Base-by-base conservation (phyloP, 2,113 vertebrate genomes). In the Stegastes partitus region DNA sequence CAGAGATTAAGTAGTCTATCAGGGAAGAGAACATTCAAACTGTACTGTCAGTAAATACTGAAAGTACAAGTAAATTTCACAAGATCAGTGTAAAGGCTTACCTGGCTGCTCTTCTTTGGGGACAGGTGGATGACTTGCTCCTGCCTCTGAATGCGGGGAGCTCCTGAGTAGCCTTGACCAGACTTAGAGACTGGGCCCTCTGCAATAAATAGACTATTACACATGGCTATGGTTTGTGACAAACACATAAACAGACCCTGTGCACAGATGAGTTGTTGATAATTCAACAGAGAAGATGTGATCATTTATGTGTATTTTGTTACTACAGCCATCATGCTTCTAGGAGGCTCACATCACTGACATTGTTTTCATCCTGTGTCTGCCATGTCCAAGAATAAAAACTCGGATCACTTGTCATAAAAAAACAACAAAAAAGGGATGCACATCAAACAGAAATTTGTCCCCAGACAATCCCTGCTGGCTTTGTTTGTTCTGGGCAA, bases 121-220 rank as follows among this genome's bases (percentile, higher is more conserved):
- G 98, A 99, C 70, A 98, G 87, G 68, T 99, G 97, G 74, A 98
- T 97, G 83, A 99, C 97, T 0, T 98, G 97, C 90, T 99, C 98
- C 86, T 99, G 98, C 64, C 98, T 96, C 94, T 98, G 97, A 83
- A 99, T 92, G 84, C 98, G 97, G 1, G 94, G 95, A 79, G 96
- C 97, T 21, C 96, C 96, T 3, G 98, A 97, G 93, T 98, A 99
- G 75, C 96, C 93, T 0, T 96, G 96, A 83, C 97, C 93, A 2
- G 98, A 96, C 83, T 99, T 99, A 1, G 96, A 95, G 42, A 83
- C 83, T 3, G 90, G 89, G 0, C 85, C 58, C 54, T 93, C 92
- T 93, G 87, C 31, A 81, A 95, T 28, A 94, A 68, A 95, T 2
- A 81, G 11, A 76, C 4, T 4, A 70, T 65, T 5, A 80, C 26